Conservation (phyloP, 2,113 vertebrate species). For the Coptodon bakossiorum region DNA sequence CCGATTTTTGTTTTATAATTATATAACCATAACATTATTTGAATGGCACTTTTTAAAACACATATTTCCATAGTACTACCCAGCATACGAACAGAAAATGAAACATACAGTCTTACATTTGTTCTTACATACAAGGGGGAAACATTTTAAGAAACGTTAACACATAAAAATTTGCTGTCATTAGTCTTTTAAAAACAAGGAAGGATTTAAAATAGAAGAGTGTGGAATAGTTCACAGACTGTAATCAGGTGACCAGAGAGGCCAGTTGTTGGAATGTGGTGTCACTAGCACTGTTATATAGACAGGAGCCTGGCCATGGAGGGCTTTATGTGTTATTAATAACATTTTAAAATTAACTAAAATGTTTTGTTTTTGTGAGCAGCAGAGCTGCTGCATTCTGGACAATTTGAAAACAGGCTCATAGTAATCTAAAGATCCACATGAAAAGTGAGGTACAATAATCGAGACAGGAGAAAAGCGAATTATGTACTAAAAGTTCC, state of each 20-base stretch:
- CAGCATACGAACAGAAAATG: not conserved
- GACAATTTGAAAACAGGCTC: not conserved
- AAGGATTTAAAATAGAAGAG: not conserved
- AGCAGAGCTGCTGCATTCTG: not conserved
- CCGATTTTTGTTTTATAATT: not conserved
- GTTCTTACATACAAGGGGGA: accelerated
- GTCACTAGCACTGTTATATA: not conserved
- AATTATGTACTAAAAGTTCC: not conserved
- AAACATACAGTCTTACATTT: not conserved
- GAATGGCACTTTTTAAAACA: not conserved
- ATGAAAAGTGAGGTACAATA: not conserved
- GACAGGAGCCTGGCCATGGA: not conserved
- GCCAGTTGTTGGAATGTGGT: not conserved
- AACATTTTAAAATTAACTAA: not conserved
- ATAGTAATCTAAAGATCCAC: not conserved
- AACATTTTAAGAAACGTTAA: not conserved
- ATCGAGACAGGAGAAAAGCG: not conserved
- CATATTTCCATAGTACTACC: not conserved
- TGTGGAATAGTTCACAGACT: not conserved
- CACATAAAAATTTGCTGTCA: not conserved
- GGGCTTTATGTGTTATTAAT: not conserved
- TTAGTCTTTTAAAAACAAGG: not conserved
- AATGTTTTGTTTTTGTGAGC: not conserved
- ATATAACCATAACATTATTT: not conserved
- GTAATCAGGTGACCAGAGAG: not conserved